Evolutionary conservation across 2,888 invertebrate species (phyloP).

Genomic region (Siphlonurus alternatus): DNA sequence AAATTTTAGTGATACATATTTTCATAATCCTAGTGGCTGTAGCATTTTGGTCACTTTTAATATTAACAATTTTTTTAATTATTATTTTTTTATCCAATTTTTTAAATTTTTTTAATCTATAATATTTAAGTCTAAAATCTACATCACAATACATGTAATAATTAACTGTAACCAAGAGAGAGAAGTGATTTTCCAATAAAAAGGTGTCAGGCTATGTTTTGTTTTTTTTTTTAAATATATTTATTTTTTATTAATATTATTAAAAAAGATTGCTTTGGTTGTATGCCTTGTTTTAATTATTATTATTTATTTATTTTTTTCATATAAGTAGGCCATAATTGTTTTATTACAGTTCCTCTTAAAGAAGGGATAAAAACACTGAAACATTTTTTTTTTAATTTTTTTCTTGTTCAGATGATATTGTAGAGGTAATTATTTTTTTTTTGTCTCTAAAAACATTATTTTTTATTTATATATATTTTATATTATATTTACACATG

Average conservation of each 20-base stretch:
- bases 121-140: not conserved
- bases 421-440: not conserved
- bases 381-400: not conserved
- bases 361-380: not conserved
- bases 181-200: not conserved
- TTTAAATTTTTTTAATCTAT: not conserved
- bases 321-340: not conserved
- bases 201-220: not conserved
- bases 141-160: not conserved
- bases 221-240: not conserved
- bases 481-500: not conserved
- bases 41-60: not conserved
- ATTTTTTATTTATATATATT: not conserved
- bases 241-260: not conserved
- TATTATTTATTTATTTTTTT: not conserved
- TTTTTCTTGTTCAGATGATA: not conserved
- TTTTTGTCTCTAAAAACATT: not conserved
- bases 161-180: not conserved
- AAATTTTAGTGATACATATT: not conserved
- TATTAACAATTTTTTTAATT: not conserved
- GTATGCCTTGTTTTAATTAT: not conserved
- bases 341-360: not conserved
- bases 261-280: not conserved
- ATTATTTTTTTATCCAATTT: not conserved
- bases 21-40: not conserved